phyloP scores from a whole-genome alignment of 2,113 vertebrate genomes.

The Pogonocichla stellata region DNA sequence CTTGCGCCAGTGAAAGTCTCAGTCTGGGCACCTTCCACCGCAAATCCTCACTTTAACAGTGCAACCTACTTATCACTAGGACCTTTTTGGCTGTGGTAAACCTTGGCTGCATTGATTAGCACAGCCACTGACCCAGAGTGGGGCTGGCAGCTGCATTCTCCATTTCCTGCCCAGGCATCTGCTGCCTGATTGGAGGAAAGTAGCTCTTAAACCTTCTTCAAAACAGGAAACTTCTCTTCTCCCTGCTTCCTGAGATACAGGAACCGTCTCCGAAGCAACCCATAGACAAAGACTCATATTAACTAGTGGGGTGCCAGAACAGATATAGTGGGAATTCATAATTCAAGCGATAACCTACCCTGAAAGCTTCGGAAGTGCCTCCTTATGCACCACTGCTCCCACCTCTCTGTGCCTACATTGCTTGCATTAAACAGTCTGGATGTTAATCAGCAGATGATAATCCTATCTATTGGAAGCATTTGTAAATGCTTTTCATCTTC shows the following conservation, averaged over 20 bases:
- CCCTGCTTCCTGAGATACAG: slow-evolving; percentile 96
- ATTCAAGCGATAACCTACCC: not conserved
- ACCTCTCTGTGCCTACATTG: not conserved
- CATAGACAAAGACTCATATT: slow-evolving; percentile 82
- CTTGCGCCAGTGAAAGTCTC: not conserved
- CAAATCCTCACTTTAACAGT: not conserved
- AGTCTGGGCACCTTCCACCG: slow-evolving; percentile 34
- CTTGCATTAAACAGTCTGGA: not conserved
- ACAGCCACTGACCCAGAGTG: not conserved
- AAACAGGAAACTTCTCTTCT: slow-evolving; percentile 96
- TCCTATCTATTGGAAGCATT: not conserved
- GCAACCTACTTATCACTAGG: not conserved
- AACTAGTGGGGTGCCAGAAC: slow-evolving; percentile 77
- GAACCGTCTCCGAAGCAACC: slow-evolving; percentile 93
- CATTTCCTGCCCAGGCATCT: slow-evolving; percentile 87
- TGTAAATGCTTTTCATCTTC: not conserved
- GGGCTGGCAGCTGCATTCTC: slow-evolving; percentile 71
- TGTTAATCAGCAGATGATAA: not conserved
- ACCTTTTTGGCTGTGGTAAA: not conserved
- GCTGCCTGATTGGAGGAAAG: slow-evolving; percentile 89
- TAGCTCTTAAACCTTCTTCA: slow-evolving; percentile 88
- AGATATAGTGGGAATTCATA: not conserved
- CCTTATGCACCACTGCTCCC: not conserved
- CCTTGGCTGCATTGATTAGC: not conserved
- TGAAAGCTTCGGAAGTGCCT: not conserved